Evolutionary conservation across 2,888 invertebrate species (phyloP), one percentile per base, ranked within the genome.

Genomic region (Marasmarcha lunaedactyla): DNA sequence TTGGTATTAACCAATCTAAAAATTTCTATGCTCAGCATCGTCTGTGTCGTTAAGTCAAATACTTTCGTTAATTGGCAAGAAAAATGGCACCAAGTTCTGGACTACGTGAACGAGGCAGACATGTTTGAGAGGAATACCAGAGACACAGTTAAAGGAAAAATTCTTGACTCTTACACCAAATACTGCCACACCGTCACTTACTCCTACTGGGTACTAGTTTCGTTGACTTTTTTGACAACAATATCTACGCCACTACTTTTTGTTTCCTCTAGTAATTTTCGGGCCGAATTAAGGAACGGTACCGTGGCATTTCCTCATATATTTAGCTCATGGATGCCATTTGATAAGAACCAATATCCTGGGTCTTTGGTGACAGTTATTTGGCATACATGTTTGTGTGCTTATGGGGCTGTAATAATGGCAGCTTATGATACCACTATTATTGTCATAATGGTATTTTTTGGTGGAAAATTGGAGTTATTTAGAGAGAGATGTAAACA

Each of bases 281-380:
- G 71, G 26, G 63, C 69, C 45, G 57, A 56, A 10, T 37, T 71
- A 14, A 52, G 40, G 1, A 71, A 71, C 46, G 77, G 71, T 3
- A 63, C 63, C 1, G 70, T 71, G 46, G 25, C 45, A 0, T 79
- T 77, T 49, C 72, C 72, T 0, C 79, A 77, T 35, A 73, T 81
- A 14, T 73, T 73, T 30, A 78, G 73, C 41, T 66, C 78, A 11
- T 81, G 77, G 77, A 58, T 71, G 56, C 77, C 78, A 1, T 60
- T 72, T 46, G 66, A 79, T 42, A 77, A 77, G 40, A 57, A 73
- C 39, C 52, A 58, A 25, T 58, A 55, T 6, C 74, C 77, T 6
- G 76, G 76, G 4, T 55, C 52, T 35, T 79, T 72, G 72, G 52
- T 74, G 1, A 72, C 70, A 1, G 57, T 76, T 4, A 12, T 58